Evolutionary conservation across 2,113 vertebrate genomes (phyloP).

Genomic region (Dendrocopos noguchii): DNA sequence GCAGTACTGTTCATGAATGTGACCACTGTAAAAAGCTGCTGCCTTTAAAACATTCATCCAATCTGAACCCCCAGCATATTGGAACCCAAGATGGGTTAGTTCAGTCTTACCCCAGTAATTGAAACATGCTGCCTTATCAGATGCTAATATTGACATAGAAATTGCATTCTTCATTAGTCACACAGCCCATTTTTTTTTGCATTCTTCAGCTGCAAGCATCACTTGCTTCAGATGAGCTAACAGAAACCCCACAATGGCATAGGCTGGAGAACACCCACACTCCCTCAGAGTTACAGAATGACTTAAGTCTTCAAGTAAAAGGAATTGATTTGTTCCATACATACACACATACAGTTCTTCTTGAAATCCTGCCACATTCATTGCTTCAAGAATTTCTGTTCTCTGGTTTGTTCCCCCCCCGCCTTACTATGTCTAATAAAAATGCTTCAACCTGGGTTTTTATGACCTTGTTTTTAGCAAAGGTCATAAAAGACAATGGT

Average conservation of each 20-base stretch:
- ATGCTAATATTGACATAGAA: not conserved
- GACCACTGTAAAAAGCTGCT: not conserved
- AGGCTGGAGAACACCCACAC: not conserved
- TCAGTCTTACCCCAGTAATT: not conserved
- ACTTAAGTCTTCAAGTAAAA: not conserved
- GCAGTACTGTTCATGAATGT: not conserved
- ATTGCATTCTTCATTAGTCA: not conserved
- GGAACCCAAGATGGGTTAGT: not conserved
- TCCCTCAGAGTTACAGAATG: not conserved
- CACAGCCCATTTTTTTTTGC: not conserved
- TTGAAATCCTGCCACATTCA: not conserved
- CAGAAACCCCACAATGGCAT: not conserved
- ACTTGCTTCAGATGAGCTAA: not conserved
- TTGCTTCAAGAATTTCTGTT: not conserved
- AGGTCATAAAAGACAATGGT: conserved; percentile 22
- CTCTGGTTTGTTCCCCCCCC: not conserved
- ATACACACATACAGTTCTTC: not conserved
- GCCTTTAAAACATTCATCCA: not conserved
- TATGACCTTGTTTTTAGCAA: conserved; percentile 26
- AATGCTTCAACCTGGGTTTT: not conserved
- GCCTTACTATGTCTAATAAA: not conserved
- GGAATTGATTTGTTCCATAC: conserved; percentile 1
- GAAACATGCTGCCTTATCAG: conserved; percentile 9
- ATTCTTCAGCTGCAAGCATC: not conserved
- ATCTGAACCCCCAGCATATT: not conserved